Percentiles rank a stretch among this genome's conserved stretches.
These are phyloP conservation scores for Troilus luridus DNA, from an alignment of 2,888 invertebrate genomes.

Conservation along the genomic window DNA sequence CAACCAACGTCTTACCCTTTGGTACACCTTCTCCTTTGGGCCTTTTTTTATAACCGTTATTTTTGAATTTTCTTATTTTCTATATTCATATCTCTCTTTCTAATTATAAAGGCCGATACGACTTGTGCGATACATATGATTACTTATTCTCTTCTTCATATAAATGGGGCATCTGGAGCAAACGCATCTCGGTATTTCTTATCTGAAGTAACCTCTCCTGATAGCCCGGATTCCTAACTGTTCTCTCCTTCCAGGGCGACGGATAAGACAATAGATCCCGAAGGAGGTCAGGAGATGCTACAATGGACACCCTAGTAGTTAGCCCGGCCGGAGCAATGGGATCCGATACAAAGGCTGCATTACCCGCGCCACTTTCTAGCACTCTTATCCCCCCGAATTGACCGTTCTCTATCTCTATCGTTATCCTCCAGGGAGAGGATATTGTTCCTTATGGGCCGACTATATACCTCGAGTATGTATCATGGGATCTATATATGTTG, in stretches of 20 bases:
- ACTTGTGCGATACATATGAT: not conserved
- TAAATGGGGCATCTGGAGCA: not conserved
- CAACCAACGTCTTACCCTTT: too few relatives aligned
- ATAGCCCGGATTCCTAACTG: not conserved
- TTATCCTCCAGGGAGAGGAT: not conserved
- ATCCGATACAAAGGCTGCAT: constrained; percentile 10
- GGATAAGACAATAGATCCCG: not conserved
- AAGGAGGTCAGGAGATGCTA: constrained; percentile 11
- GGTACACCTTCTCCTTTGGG: too few relatives aligned
- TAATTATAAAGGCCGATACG: too few relatives aligned
- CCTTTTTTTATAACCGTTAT: too few relatives aligned
- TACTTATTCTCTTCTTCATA: not conserved
- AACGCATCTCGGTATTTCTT: not conserved
- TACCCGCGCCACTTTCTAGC: not conserved
- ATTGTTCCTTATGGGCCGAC: not conserved
- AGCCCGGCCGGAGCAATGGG: constrained; percentile 1
- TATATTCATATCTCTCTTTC: too few relatives aligned
- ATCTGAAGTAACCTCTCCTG: not conserved
- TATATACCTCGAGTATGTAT: not conserved
- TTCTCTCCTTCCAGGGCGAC: not conserved
- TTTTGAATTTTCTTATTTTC: too few relatives aligned
- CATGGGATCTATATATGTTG: not conserved
- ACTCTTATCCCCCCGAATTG: not conserved
- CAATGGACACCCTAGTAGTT: not conserved
- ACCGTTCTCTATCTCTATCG: not conserved